phyloP scores from a whole-genome alignment of 2,888 invertebrate genomes.

The Lutraria lutraria region DNA sequence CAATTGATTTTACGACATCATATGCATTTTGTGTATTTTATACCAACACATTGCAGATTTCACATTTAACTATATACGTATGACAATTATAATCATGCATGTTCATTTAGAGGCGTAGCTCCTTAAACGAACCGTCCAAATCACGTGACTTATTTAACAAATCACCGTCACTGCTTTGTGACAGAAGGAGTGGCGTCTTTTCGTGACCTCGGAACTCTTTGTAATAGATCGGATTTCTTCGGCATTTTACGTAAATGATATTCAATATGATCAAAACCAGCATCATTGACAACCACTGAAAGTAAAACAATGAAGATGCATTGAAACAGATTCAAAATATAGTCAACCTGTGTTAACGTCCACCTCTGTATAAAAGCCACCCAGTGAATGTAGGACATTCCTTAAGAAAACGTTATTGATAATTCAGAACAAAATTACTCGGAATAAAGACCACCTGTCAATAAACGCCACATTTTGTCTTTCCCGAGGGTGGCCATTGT shows the following conservation, averaged over 20 bases:
- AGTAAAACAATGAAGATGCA: constrained; percentile 10
- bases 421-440: too few species aligned
- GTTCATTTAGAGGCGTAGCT: constrained; percentile 40
- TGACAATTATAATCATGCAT: background rate
- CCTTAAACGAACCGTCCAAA: constrained; percentile 46
- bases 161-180: constrained; percentile 12
- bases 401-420: too few species aligned
- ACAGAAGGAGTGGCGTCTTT: constrained; percentile 43
- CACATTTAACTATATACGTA: background rate
- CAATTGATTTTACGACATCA: background rate
- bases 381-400: too few species aligned
- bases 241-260: constrained; percentile 53
- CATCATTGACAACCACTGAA: constrained; percentile 79
- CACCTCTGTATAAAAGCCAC: too few species aligned
- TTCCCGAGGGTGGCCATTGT: too few species aligned
- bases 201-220: constrained; percentile 17
- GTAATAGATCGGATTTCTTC: constrained; percentile 4
- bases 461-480: too few species aligned
- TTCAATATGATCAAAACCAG: constrained; percentile 73
- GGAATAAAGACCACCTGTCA: too few species aligned
- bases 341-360: too few species aligned
- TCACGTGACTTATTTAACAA: constrained; percentile 44
- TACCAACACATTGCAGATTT: background rate
- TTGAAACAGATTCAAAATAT: background rate
- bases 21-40: background rate